Conservation (phyloP, 2,888 invertebrate species). For the Metellina segmentata region DNA sequence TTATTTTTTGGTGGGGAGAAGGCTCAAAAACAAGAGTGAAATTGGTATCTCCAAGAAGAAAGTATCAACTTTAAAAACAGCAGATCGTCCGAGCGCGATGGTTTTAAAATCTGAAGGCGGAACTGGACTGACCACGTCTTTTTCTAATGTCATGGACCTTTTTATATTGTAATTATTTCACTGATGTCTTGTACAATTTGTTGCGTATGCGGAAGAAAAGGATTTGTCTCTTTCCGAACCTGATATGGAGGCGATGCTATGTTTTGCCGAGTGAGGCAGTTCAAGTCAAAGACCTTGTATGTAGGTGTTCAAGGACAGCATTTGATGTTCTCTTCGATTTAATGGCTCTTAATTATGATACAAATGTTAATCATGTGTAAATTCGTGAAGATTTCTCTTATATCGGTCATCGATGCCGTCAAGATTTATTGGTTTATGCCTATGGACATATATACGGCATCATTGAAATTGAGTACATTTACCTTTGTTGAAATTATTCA, state of each 20-base stretch:
- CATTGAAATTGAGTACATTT: no score
- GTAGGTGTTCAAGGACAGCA: conserved; percentile 64
- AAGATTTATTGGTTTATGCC: not conserved
- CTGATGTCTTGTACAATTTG: not conserved
- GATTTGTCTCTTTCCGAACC: not conserved
- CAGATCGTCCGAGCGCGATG: no score
- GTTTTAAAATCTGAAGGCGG: conserved; percentile 43
- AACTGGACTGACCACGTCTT: conserved; percentile 63
- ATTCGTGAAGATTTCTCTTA: not conserved
- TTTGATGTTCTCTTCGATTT: not conserved
- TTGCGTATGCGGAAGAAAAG: conserved; percentile 60
- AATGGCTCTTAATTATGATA: not conserved
- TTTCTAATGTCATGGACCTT: conserved; percentile 65
- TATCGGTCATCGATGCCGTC: not conserved
- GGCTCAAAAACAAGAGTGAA: no score
- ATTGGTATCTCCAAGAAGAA: no score
- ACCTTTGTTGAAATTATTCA: no score
- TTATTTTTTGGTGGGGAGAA: no score
- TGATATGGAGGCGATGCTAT: conserved; percentile 22
- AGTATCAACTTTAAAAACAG: no score
- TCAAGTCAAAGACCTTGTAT: conserved; percentile 57
- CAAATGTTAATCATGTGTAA: not conserved
- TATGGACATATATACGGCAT: not conserved
- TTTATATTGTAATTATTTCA: conserved; percentile 35
- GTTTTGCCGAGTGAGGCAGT: conserved; percentile 3